A percentile compares a stretch with the other conserved stretches of the same genome.
Conservation (phyloP, 2,797 vertebrate species). For the Enteromius thamalakanensis region DNA sequence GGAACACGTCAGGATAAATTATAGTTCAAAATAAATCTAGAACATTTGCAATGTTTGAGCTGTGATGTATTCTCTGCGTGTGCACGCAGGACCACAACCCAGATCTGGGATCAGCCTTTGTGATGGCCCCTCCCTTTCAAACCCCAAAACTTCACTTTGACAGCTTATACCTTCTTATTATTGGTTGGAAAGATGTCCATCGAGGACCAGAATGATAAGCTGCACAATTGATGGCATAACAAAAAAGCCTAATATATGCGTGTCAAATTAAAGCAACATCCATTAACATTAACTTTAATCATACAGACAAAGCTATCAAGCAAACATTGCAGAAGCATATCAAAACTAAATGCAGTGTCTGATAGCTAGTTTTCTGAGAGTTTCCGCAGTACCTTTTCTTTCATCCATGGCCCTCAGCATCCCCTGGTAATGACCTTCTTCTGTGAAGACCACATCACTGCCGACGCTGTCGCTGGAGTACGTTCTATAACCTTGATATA, state of each 20-base stretch:
- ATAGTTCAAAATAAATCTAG: constrained; percentile 14
- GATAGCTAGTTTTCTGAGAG: not conserved
- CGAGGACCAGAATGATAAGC: not conserved
- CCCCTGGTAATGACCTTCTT: constrained; percentile 72
- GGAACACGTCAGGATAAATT: not conserved
- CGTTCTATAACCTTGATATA: constrained; percentile 64
- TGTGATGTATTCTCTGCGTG: not conserved
- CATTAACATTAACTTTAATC: no score
- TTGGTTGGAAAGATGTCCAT: not conserved
- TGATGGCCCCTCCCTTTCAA: constrained; percentile 4
- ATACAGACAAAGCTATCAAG: no score
- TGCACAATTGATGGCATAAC: not conserved
- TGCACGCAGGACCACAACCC: constrained; percentile 9
- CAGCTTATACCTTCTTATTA: not conserved
- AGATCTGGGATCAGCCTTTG: constrained; percentile 16
- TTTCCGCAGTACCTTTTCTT: constrained; percentile 76
- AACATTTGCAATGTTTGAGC: not conserved
- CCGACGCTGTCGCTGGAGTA: constrained; percentile 74
- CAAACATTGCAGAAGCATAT: not conserved
- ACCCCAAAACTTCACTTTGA: constrained; percentile 17
- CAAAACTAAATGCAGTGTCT: not conserved
- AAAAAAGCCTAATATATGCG: not conserved
- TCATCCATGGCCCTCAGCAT: constrained; percentile 69
- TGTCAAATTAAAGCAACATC: not conserved
- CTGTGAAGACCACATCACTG: constrained; percentile 74